A percentile compares a stretch with the other conserved stretches of the same genome.
Conservation (phyloP, 2,888 invertebrate genomes). For the Capitulum mitella region DNA sequence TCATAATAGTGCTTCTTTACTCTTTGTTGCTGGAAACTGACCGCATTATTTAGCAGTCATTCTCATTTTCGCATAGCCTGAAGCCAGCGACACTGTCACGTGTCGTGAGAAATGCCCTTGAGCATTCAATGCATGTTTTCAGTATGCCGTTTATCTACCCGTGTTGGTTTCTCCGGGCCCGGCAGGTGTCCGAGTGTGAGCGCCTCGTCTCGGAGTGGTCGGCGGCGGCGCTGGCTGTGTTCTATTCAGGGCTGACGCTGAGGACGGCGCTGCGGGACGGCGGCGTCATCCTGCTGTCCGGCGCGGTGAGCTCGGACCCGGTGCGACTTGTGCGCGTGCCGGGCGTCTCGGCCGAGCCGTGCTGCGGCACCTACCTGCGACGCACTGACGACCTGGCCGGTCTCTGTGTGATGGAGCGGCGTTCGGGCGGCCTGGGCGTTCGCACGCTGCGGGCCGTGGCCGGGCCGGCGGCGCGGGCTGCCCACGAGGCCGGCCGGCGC, state of each 20-base stretch:
- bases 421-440: neutral
- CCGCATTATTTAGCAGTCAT: too few species aligned
- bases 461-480: neutral
- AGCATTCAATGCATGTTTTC: neutral
- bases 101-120: too few species aligned
- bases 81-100: too few species aligned
- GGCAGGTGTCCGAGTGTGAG: conserved; percentile 21
- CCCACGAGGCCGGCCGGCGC: neutral
- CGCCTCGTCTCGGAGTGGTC: conserved; percentile 28
- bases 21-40: too few species aligned
- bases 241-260: conserved; percentile 52
- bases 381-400: conserved; percentile 56
- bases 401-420: conserved; percentile 51
- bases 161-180: neutral
- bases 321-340: conserved; percentile 4
- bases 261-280: conserved; percentile 54
- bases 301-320: conserved; percentile 49
- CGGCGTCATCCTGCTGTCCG: conserved; percentile 60
- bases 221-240: conserved; percentile 47
- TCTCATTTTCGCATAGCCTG: too few species aligned
- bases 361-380: conserved; percentile 75
- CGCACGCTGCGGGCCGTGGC: neutral
- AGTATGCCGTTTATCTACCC: too few species aligned
- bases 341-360: conserved; percentile 54
- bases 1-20: too few species aligned